Conservation (phyloP, 2,888 invertebrate species). For the Nematopogon swammerdamellus region DNA sequence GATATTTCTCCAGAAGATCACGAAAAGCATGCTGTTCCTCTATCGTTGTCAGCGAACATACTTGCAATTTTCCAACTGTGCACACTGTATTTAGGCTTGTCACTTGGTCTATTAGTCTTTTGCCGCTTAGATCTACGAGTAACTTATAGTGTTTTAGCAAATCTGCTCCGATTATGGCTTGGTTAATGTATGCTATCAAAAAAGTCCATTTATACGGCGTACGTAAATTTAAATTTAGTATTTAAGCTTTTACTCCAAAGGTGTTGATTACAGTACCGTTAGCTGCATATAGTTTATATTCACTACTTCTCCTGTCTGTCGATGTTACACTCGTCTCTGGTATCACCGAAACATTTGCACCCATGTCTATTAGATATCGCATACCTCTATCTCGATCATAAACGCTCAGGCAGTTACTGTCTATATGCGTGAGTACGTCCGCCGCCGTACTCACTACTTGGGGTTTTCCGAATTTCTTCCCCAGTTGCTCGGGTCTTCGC, state of each 20-base stretch:
- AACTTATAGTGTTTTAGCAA: constrained; percentile 5
- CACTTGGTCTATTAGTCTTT: constrained; percentile 4
- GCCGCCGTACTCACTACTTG: constrained; percentile 1
- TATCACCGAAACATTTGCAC: constrained; percentile 7
- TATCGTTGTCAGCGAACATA: not conserved
- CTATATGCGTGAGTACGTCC: constrained; percentile 8
- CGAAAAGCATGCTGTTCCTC: not conserved
- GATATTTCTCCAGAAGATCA: constrained; percentile 2
- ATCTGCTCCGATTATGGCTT: constrained; percentile 10
- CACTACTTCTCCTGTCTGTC: too few relatives aligned
- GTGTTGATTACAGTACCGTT: constrained; percentile 12
- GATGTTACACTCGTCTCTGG: too few relatives aligned
- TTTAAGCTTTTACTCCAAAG: constrained; percentile 7
- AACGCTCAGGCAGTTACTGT: constrained; percentile 8
- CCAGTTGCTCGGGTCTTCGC: too few relatives aligned
- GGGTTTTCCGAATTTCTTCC: constrained; percentile 1
- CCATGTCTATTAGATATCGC: constrained; percentile 7
- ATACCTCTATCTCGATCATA: constrained; percentile 8
- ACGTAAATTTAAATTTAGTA: constrained; percentile 9
- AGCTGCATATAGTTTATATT: constrained; percentile 13
- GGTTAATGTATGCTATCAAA: constrained; percentile 8
- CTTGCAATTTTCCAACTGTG: not conserved
- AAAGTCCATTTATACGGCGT: constrained; percentile 11
- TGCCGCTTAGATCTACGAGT: not conserved
- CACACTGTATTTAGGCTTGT: not conserved